phyloP scores from a whole-genome alignment of 1,140 invertebrate genomes.

The Lordiphosa mommai region DNA sequence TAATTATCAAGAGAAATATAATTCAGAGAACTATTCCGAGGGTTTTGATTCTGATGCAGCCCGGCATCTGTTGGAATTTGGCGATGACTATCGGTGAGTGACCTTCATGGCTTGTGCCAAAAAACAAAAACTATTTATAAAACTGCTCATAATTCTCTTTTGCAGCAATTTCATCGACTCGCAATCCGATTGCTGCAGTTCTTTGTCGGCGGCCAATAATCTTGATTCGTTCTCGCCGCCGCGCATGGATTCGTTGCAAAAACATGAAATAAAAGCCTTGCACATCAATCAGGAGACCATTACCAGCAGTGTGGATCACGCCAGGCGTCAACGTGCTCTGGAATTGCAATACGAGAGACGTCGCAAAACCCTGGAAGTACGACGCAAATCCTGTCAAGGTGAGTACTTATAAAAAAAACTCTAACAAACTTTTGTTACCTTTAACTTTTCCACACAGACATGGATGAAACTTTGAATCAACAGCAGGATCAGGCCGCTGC shows the following conservation, averaged over 20 bases:
- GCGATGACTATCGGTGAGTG: constrained; percentile 91
- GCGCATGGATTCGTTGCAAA: constrained; percentile 76
- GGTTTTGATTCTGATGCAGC: constrained; percentile 92
- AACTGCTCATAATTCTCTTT: constrained; percentile 11
- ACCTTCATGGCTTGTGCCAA: constrained; percentile 22
- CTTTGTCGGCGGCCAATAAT: constrained; percentile 85
- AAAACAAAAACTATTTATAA: constrained; percentile 41
- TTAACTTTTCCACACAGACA: constrained; percentile 26
- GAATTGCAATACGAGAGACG: constrained; percentile 77
- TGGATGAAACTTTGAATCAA: constrained; percentile 37
- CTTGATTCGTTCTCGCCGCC: constrained; percentile 82
- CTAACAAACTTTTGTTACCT: not conserved
- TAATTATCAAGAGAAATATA: constrained; percentile 94
- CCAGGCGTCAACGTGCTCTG: constrained; percentile 67
- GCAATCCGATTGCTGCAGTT: constrained; percentile 90
- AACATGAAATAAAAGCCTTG: constrained; percentile 57
- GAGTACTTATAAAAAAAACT: not conserved
- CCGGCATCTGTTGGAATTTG: constrained; percentile 89
- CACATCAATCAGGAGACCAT: constrained; percentile 73
- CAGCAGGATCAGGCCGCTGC: constrained; percentile 29
- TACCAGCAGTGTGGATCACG: constrained; percentile 71
- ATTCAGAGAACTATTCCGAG: constrained; percentile 94
- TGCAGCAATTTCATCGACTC: constrained; percentile 87
- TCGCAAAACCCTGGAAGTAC: constrained; percentile 72
- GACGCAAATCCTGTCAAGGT: constrained; percentile 78